A percentile compares a stretch with the other conserved stretches of the same genome.
These are phyloP conservation scores for Acleris literana DNA, from an alignment of 2,888 invertebrate genomes.

Conservation along the genomic window DNA sequence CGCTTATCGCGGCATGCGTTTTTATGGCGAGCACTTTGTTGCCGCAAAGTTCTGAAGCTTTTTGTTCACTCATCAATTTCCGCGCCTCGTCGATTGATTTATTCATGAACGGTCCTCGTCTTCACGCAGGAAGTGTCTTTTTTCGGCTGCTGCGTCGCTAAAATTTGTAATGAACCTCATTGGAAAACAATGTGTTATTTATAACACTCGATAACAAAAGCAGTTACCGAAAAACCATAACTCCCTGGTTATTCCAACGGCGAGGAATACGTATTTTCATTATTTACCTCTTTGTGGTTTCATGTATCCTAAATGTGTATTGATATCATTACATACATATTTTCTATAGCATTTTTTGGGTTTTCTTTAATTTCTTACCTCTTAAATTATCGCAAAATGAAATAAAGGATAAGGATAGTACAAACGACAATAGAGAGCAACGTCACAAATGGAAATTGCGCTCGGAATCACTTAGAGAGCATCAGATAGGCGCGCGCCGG, in stretches of 20 bases:
- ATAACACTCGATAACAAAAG: slow-evolving; percentile 57
- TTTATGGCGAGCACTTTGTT: slow-evolving; percentile 79
- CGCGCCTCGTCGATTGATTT: slow-evolving; percentile 81
- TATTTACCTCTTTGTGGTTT: no score
- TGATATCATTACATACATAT: no score
- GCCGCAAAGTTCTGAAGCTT: slow-evolving; percentile 73
- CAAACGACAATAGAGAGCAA: slow-evolving; percentile 75
- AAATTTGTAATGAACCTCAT: slow-evolving; percentile 81
- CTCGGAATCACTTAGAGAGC: slow-evolving; percentile 79
- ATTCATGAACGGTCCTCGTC: slow-evolving; percentile 78
- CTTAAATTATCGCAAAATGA: no score
- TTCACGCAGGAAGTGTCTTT: slow-evolving; percentile 80
- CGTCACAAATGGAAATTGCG: slow-evolving; percentile 78
- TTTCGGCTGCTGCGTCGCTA: slow-evolving; percentile 69
- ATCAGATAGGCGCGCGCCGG: slow-evolving; percentile 79
- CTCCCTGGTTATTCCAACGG: no score
- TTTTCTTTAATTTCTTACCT: no score
- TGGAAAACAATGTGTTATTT: slow-evolving; percentile 80
- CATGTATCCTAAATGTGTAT: no score
- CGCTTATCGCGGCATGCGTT: slow-evolving; percentile 68
- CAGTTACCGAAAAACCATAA: slow-evolving; percentile 29
- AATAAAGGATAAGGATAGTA: slow-evolving; percentile 64
- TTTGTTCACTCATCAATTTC: slow-evolving; percentile 81
- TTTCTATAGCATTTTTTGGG: no score
- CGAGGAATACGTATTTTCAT: no score